Conservation (phyloP, 2,888 invertebrate genomes). For the Slavum lentiscoides region DNA sequence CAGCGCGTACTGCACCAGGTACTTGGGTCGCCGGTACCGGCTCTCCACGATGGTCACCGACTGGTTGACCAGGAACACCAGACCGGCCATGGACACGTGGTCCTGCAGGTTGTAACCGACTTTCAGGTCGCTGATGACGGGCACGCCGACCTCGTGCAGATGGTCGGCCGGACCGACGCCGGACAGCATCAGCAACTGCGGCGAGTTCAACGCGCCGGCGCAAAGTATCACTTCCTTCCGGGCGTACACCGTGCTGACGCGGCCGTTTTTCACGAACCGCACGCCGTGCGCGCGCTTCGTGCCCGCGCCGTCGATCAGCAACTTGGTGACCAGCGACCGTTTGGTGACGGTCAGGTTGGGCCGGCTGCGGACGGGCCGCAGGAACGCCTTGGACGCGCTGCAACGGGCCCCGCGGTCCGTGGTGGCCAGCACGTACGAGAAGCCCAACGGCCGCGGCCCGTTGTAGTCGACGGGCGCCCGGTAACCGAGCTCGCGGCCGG, state of each 20-base stretch:
- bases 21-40: constrained; percentile 57
- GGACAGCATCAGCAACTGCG: constrained; percentile 87
- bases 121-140: constrained; percentile 60
- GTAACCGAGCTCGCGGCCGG: constrained; percentile 67
- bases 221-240: constrained; percentile 81
- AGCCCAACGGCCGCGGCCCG: constrained; percentile 65
- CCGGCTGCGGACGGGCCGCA: constrained; percentile 65
- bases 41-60: constrained; percentile 57
- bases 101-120: constrained; percentile 62
- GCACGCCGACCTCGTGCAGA: constrained; percentile 59
- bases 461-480: constrained; percentile 60
- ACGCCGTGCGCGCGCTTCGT: constrained; percentile 72
- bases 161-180: constrained; percentile 65
- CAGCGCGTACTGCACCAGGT: constrained; percentile 59
- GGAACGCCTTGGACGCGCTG: constrained; percentile 69
- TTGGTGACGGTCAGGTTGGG: constrained; percentile 54
- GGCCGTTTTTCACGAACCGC: constrained; percentile 63
- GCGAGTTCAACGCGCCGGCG: constrained; percentile 85
- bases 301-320: constrained; percentile 69
- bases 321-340: constrained; percentile 67
- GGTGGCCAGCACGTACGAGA: constrained; percentile 69
- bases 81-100: constrained; percentile 60
- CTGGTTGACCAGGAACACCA: constrained; percentile 59
- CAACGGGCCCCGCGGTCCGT: constrained; percentile 71
- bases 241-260: constrained; percentile 64